These are phyloP conservation scores for Criorhina ranunculi DNA, from an alignment of 2,888 invertebrate genomes.

Conservation along the genomic window DNA sequence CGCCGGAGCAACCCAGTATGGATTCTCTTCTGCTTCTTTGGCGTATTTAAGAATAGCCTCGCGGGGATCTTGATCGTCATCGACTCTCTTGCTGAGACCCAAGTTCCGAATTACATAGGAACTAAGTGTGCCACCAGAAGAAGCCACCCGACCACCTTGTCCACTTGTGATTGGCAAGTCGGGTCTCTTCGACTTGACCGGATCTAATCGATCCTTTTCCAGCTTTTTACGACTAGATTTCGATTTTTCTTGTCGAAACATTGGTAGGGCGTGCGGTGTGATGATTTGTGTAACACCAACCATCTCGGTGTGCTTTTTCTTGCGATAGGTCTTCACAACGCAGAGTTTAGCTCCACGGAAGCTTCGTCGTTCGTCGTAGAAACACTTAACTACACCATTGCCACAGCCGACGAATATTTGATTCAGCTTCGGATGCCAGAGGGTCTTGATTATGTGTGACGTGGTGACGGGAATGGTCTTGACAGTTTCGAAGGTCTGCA, in stretches of 20 bases:
- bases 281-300: constrained; percentile 96
- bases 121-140: constrained; percentile 95
- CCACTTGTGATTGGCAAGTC: constrained; percentile 95
- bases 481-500: constrained; percentile 90
- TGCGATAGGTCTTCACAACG: constrained; percentile 91
- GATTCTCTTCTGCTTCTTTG: constrained; percentile 97
- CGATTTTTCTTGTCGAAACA: constrained; percentile 96
- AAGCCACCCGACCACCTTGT: constrained; percentile 96
- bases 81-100: constrained; percentile 95
- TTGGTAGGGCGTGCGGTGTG: constrained; percentile 97
- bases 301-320: constrained; percentile 93
- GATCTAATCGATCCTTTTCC: constrained; percentile 95
- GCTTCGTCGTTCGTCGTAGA: constrained; percentile 95
- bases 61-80: constrained; percentile 96
- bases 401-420: constrained; percentile 97
- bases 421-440: constrained; percentile 99
- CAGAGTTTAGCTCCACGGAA: constrained; percentile 96
- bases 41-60: constrained; percentile 97
- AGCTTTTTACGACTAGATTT: constrained; percentile 95
- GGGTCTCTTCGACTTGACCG: constrained; percentile 92
- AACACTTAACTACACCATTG: constrained; percentile 94
- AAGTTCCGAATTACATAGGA: constrained; percentile 98
- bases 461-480: constrained; percentile 91
- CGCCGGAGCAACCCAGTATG: constrained; percentile 98
- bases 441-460: constrained; percentile 93